phyloP scores from a whole-genome alignment of 2,113 vertebrate genomes.

The Callaeas wilsoni region DNA sequence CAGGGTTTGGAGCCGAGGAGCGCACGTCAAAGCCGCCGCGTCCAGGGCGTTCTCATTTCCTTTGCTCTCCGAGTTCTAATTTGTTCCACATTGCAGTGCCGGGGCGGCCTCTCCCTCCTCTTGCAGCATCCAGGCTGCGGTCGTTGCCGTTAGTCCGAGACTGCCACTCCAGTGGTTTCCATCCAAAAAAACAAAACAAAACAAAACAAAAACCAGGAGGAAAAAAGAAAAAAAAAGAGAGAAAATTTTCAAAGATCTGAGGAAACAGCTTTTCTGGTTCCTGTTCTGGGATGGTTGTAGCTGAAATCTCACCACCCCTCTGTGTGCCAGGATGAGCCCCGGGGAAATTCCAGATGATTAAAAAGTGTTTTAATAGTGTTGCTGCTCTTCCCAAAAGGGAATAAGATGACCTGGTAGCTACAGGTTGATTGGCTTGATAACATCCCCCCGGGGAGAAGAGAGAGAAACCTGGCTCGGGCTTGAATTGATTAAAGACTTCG shows the following conservation, averaged over 20 bases:
- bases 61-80: slow-evolving; percentile 55
- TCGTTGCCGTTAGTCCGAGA: background rate
- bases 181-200: background rate
- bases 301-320: background rate
- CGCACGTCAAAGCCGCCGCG: background rate
- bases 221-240: background rate
- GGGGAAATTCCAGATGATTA: slow-evolving; percentile 16
- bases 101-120: slow-evolving; percentile 22
- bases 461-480: background rate
- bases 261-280: background rate
- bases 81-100: slow-evolving; percentile 63
- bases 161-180: slow-evolving; percentile 27
- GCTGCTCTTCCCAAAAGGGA: slow-evolving; percentile 7
- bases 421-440: slow-evolving; percentile 46
- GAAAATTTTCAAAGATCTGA: background rate
- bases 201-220: no score
- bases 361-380: slow-evolving; percentile 2
- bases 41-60: slow-evolving; percentile 19
- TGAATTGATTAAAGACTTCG: slow-evolving; percentile 42
- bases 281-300: background rate
- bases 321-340: fast-evolving
- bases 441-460: background rate
- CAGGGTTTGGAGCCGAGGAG: background rate
- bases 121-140: slow-evolving; percentile 10
- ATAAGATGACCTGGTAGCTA: slow-evolving; percentile 30